Conservation (phyloP, 2,888 invertebrate genomes). For the Desoria tigrina region DNA sequence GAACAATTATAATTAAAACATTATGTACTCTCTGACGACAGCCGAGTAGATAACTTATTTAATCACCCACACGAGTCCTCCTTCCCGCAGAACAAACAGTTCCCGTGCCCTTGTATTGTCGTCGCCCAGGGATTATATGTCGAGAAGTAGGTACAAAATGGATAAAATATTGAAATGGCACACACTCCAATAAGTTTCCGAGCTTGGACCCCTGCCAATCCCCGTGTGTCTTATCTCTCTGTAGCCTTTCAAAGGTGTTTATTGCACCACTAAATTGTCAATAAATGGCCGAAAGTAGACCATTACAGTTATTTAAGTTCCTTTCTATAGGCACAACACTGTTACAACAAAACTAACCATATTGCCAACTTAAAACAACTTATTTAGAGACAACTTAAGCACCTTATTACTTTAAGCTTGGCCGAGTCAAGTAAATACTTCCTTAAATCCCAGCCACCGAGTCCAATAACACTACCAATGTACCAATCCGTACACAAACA, state of each 20-base stretch:
- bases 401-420: too few relatives aligned
- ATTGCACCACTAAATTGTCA: constrained; percentile 10
- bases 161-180: constrained; percentile 9
- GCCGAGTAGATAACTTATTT: too few relatives aligned
- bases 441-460: too few relatives aligned
- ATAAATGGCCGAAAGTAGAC: constrained; percentile 5
- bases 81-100: not conserved
- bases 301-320: not conserved
- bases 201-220: constrained; percentile 2
- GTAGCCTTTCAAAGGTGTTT: constrained; percentile 4
- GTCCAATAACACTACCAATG: too few relatives aligned
- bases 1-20: not conserved
- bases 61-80: not conserved
- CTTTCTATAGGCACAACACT: too few relatives aligned
- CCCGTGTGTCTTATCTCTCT: not conserved
- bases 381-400: too few relatives aligned
- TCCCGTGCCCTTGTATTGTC: not conserved
- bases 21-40: not conserved
- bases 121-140: not conserved
- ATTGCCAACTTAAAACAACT: too few relatives aligned
- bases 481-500: too few relatives aligned
- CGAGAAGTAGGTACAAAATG: constrained; percentile 2
- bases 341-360: too few relatives aligned
- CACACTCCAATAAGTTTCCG: not conserved
- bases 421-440: too few relatives aligned